Base-by-base conservation (phyloP, 2,888 invertebrate genomes). In the Helicoverpa assulta region DNA sequence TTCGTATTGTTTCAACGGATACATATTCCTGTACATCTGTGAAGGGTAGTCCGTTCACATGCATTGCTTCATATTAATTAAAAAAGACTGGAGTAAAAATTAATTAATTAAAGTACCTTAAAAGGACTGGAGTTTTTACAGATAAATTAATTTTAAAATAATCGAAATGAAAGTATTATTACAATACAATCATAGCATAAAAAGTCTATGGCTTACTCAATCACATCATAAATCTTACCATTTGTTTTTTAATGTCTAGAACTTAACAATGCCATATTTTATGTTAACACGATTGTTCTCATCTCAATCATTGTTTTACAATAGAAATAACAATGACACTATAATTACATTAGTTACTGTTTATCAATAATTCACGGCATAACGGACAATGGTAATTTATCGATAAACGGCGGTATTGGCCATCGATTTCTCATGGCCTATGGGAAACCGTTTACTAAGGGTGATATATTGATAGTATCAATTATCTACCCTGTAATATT, bases 391-490 rank as follows among this genome's bases (percentile, higher is more conserved):
- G 5, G 12, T 55, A 60, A 75, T 52, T 33, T 50, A 52, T 37
- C 53, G 21, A 66, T 57, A 26, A 63, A 73, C 73, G 40, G 76
- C 75, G 71, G 77, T 67, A 81, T 71, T 78, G 82, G 82, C 81
- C 81, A 88, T 84, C 85, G 81, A 84, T 74, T 58, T 81, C 81
- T 76, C 78, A 83, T 82, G 56, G 60, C 67, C 66, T 90, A 92
- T 94, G 95, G 94, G 94, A 95, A 91, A 94, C 79, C 89, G 86
- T 92, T 93, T 93, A 94, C 92, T 93, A 83, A 92, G 94, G 93
- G 94, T 90, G 92, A 90, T 91, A 89, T 88, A 90, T 84, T 84
- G 91, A 93, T 93, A 92, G 76, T 86, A 89, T 84, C 91, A 92
- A 93, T 93, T 95, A 95, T 92, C 92, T 92, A 86, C 89, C 91